Evolutionary conservation across 23 tunicate species (phyloP), one percentile per base, ranked within the genome.

Genomic region (Corella eumyota): DNA sequence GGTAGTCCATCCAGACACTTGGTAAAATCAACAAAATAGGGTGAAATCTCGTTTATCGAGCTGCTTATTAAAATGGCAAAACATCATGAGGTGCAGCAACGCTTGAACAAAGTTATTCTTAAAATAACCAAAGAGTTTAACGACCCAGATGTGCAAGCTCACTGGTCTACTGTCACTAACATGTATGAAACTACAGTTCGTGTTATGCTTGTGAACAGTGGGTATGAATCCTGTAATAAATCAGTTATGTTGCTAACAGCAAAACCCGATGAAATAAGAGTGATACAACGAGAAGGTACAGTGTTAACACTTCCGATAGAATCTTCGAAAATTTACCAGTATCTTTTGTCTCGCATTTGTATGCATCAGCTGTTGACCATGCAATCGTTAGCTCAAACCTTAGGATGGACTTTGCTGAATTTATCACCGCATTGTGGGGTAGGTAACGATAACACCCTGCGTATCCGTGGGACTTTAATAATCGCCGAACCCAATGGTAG

Each of bases 61-160:
- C 33, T 46, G 0, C 45, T 81, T 6, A 34, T 90, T 2, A 63
- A 75, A 32, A 71, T 81, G 79, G 84, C 91, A 32, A 80, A 81
- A 45, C 91, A 76, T 53, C 56, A 69, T 49, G 97, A 63, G 30
- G 65, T 90, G 19, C 74, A 64, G 28, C 52, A 47, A 51, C 58
- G 84, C 34, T 66, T 90, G 15, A 34, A 69, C 30, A 34, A 80
- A 19, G 79, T 59, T 4, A 75, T 80, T 52, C 66, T 74, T 2
- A 50, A 11, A 19, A 17, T 90, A 7, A 32, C 52, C 11, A 32
- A 35, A 25, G 36, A 54, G 53, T 61, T 77, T 57, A 21, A 32
- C 27, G 95, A 86, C 32, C 95, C 95, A 0, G 66, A 74, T 32
- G 66, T 86, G 1, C 79, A 70, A 54, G 80, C 85, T 4, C 95